These are phyloP conservation scores for Sycophila sp. DNA, from an alignment of 1,140 invertebrate genomes.

Conservation along the genomic window DNA sequence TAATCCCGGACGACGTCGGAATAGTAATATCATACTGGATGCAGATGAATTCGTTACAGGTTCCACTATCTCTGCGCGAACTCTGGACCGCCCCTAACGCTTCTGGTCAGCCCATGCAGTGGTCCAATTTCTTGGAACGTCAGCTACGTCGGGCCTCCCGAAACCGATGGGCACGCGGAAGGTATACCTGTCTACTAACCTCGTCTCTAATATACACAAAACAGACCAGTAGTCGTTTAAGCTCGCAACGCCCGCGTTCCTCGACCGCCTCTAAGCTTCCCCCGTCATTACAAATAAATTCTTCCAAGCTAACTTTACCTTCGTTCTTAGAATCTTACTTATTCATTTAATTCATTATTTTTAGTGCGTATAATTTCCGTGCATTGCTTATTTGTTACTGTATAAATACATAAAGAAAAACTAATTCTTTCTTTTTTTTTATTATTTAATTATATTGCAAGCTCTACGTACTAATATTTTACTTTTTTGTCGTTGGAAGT, in stretches of 20 bases:
- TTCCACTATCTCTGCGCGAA: slow-evolving; percentile 63
- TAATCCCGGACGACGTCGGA: slow-evolving; percentile 46
- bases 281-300: too few species aligned
- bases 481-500: too few species aligned
- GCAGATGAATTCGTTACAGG: slow-evolving; percentile 63
- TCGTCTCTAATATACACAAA: slow-evolving; percentile 28
- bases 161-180: slow-evolving; percentile 55
- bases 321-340: too few species aligned
- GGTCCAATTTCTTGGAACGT: slow-evolving; percentile 63
- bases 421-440: too few species aligned
- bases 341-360: too few species aligned
- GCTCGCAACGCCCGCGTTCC: slow-evolving; percentile 1
- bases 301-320: too few species aligned
- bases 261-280: background rate
- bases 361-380: too few species aligned
- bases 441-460: too few species aligned
- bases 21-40: slow-evolving; percentile 63
- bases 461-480: too few species aligned
- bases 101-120: slow-evolving; percentile 62
- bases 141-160: slow-evolving; percentile 61
- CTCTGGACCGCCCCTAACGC: slow-evolving; percentile 58
- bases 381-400: too few species aligned
- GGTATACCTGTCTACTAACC: too few species aligned
- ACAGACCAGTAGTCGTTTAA: background rate
- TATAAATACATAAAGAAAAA: too few species aligned